Evolutionary conservation across 2,888 invertebrate species (phyloP), one percentile per base, ranked within the genome.

Genomic region (Ophion obscuratus): DNA sequence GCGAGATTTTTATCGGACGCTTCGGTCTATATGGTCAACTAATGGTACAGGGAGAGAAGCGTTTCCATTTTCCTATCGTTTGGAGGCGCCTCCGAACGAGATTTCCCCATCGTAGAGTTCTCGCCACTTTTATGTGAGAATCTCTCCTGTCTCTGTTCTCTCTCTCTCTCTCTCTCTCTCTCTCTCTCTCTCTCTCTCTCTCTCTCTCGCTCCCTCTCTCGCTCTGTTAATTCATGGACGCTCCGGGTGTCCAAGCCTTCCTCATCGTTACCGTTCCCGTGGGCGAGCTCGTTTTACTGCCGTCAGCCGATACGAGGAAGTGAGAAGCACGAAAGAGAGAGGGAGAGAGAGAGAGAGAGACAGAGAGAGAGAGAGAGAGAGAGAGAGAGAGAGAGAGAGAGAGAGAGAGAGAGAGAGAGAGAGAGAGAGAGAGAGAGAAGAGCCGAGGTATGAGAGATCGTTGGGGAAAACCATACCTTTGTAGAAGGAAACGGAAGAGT

Each of bases 221-320:
- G 31, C 20, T 27, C 20, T 44, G 47, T 31, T 20, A 73, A 70
- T 76, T 73, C 59, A 76, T 64, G 64, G 59, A 73, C 76, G 27
- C 62, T 62, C 44, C 61, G 64, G 76, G 73, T 68, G 31, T 68
- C 27, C 73, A 47, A 77, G 76, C 61, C 61, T 47, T 67, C 84
- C 61, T 67, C 59, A 44, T 62, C 62, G 61, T 71, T 76, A 71
- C 24, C 47, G 66, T 71, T 31, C 40, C 36, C 73, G 84, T 74
- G 64, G 84, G 81, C 59, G 73, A 61, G 20, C 73, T 61, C 59
- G 67, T 84, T 81, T 81, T 66, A 17, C 62, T 82, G 70, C 71
- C 71, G 76, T 77, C 64, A 24, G 57, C 70, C n/a, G 17, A 61
- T 11, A 24, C 76, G 66, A 27, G 57, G 68, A 36, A 70, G 59